Conservation (phyloP, 2,113 vertebrate genomes). For the Cromileptes altivelis region DNA sequence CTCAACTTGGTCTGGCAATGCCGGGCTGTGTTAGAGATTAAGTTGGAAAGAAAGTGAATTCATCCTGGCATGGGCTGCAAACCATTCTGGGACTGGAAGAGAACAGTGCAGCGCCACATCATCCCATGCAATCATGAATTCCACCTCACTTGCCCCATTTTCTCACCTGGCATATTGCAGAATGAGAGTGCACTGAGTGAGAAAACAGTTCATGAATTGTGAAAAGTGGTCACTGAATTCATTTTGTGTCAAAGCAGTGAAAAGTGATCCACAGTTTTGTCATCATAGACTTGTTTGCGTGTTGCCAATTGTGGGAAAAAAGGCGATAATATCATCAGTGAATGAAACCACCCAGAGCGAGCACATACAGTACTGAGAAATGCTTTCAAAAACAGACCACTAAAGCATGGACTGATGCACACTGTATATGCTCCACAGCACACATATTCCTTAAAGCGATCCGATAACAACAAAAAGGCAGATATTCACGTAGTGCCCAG, state of each 20-base stretch:
- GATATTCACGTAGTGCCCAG: slow-evolving; percentile 18
- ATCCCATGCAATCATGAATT: too few relatives aligned
- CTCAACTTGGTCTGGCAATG: too few relatives aligned
- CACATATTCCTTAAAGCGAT: slow-evolving; percentile 39
- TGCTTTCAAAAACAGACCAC: slow-evolving; percentile 37
- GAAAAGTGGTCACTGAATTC: not conserved
- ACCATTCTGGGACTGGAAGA: too few relatives aligned
- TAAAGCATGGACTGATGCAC: slow-evolving; percentile 38
- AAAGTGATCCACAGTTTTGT: not conserved
- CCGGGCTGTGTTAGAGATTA: too few relatives aligned
- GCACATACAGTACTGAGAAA: slow-evolving; percentile 20
- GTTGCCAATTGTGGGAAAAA: too few relatives aligned
- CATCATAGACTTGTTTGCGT: not conserved
- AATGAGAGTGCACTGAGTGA: not conserved
- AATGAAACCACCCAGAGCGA: slow-evolving; percentile 49
- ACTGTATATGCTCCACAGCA: slow-evolving; percentile 48
- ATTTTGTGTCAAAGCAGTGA: not conserved
- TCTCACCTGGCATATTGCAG: too few relatives aligned
- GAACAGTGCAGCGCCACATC: too few relatives aligned
- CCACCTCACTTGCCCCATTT: too few relatives aligned
- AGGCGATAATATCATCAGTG: slow-evolving; percentile 7
- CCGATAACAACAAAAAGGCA: slow-evolving; percentile 1
- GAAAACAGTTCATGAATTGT: too few relatives aligned
- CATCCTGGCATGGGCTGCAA: too few relatives aligned
- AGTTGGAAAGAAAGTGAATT: too few relatives aligned